Conservation (phyloP, 2,888 invertebrate genomes). For the Opisthograptis luteolata region DNA sequence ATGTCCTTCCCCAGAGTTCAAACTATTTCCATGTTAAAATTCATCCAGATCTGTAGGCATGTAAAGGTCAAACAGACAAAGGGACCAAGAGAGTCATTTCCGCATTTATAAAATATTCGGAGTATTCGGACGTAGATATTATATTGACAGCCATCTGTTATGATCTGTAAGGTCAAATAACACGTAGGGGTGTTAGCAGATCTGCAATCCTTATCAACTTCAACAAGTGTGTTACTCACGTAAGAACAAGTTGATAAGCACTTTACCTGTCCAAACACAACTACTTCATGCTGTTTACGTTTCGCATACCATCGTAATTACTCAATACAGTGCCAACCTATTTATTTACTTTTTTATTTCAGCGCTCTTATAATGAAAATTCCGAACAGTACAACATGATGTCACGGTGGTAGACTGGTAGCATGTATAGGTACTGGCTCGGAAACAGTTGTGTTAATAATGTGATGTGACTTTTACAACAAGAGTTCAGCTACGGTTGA, state of each 20-base stretch:
- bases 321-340: conserved; percentile 4
- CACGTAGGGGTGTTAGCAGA: too few relatives aligned
- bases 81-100: too few relatives aligned
- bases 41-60: too few relatives aligned
- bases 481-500: conserved; percentile 33
- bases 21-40: too few relatives aligned
- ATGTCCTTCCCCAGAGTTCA: too few relatives aligned
- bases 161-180: too few relatives aligned
- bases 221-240: background rate
- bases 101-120: too few relatives aligned
- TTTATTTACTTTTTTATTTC: conserved; percentile 22
- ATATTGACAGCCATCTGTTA: too few relatives aligned
- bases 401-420: conserved; percentile 62
- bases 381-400: conserved; percentile 49
- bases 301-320: conserved; percentile 26
- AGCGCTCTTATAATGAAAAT: conserved; percentile 35
- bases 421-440: conserved; percentile 41
- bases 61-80: too few relatives aligned
- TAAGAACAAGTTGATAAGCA: conserved; percentile 19
- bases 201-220: too few relatives aligned
- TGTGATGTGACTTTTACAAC: conserved; percentile 26
- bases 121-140: too few relatives aligned
- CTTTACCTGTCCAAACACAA: background rate
- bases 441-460: conserved; percentile 66
- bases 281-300: conserved; percentile 18